Conservation (phyloP, 1,140 invertebrate species). For the Mycetomoellerius zeteki region DNA sequence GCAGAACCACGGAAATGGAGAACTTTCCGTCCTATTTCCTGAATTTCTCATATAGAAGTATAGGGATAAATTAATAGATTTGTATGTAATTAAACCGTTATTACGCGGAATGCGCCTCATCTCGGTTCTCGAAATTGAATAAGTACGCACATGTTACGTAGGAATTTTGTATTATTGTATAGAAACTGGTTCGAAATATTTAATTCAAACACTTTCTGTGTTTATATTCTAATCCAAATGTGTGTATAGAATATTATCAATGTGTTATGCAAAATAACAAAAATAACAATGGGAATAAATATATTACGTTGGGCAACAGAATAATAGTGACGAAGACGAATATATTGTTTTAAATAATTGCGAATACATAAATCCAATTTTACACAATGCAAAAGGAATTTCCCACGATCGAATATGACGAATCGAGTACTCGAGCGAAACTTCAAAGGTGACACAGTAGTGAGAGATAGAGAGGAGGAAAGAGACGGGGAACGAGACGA, state of each 20-base stretch:
- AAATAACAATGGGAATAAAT: background rate
- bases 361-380: conserved; percentile 1
- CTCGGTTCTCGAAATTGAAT: background rate
- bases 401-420: conserved; percentile 42
- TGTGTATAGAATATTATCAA: background rate
- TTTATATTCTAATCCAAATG: background rate
- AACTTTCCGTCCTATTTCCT: conserved; percentile 25
- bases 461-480: background rate
- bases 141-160: background rate
- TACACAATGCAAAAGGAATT: background rate
- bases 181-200: conserved; percentile 12
- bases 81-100: conserved; percentile 23
- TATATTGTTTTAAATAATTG: background rate
- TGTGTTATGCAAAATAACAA: background rate
- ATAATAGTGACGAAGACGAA: background rate
- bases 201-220: background rate
- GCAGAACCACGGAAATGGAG: conserved; percentile 3
- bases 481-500: background rate
- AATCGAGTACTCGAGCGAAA: conserved; percentile 1
- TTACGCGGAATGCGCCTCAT: background rate
- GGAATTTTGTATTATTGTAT: background rate
- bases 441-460: conserved; percentile 40
- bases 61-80: conserved; percentile 13
- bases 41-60: conserved; percentile 22
- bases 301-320: background rate